A percentile compares a stretch with the other conserved stretches of the same genome.
Conservation (phyloP, 2,797 vertebrate genomes). For the Denticeps clupeoides region DNA sequence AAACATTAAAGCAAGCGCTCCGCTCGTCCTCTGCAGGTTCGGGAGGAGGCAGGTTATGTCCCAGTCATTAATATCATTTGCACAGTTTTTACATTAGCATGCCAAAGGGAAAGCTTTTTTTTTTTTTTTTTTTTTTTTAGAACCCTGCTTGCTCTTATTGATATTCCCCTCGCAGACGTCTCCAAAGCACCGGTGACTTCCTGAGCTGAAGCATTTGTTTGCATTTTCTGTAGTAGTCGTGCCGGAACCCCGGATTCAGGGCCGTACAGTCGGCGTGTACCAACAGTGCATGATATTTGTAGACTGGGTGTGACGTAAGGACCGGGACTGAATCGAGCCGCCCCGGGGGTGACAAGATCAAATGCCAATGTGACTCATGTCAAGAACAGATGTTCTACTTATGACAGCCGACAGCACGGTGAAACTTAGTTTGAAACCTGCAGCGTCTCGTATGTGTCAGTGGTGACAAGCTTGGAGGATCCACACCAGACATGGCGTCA, state of each 20-base stretch:
- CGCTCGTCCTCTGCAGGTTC: conserved; percentile 9
- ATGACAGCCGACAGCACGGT: conserved; percentile 21
- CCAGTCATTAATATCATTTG: conserved; percentile 34
- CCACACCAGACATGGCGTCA: background rate
- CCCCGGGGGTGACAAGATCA: conserved; percentile 41
- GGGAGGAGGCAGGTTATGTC: conserved; percentile 32
- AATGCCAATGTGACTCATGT: conserved; percentile 39
- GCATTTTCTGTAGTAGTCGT: background rate
- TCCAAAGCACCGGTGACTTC: background rate
- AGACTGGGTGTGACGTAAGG: conserved; percentile 54
- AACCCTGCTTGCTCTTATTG: background rate
- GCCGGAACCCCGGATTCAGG: background rate
- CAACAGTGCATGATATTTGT: conserved; percentile 38
- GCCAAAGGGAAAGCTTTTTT: background rate
- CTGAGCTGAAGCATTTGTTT: background rate
- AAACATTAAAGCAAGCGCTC: conserved; percentile 24
- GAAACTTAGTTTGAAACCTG: background rate
- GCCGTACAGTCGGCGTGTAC: background rate
- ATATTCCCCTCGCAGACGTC: conserved; percentile 1
- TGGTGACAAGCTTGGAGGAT: background rate
- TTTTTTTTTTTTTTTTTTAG: background rate
- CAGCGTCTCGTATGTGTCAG: background rate
- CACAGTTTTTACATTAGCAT: background rate
- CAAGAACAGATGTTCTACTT: conserved; percentile 54
- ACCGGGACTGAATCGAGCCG: conserved; percentile 48